Percentiles rank a stretch among this genome's conserved stretches.
phyloP scores from a whole-genome alignment of 2,888 invertebrate species.

The Idaea biselata region DNA sequence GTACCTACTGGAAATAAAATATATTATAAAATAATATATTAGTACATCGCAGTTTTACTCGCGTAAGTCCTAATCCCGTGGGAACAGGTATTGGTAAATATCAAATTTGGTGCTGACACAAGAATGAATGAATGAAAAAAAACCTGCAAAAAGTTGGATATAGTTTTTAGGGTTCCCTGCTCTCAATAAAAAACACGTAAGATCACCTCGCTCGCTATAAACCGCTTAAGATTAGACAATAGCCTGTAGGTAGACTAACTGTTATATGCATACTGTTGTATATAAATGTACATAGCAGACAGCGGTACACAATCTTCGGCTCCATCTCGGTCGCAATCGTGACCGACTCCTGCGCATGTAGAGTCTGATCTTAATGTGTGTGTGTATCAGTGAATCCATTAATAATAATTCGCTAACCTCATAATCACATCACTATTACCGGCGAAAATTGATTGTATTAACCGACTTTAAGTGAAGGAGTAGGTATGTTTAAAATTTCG shows the following conservation, averaged over 20 bases:
- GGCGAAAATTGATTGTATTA: too few relatives aligned
- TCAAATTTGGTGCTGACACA: too few relatives aligned
- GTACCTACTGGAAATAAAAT: too few relatives aligned
- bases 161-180: too few relatives aligned
- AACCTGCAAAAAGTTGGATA: too few relatives aligned
- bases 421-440: too few relatives aligned
- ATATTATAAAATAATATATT: not conserved
- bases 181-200: not conserved
- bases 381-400: slow-evolving; percentile 45
- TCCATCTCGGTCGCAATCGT: slow-evolving; percentile 74
- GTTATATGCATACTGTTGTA: not conserved
- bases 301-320: slow-evolving; percentile 66
- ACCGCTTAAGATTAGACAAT: slow-evolving; percentile 9
- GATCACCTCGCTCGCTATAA: not conserved
- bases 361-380: slow-evolving; percentile 38
- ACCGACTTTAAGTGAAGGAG: too few relatives aligned
- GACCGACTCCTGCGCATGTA: slow-evolving; percentile 63
- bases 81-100: too few relatives aligned
- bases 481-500: too few relatives aligned
- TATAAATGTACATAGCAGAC: slow-evolving; percentile 21
- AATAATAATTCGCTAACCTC: slow-evolving; percentile 3
- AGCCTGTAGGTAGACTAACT: slow-evolving; percentile 11
- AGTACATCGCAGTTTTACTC: not conserved
- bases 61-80: too few relatives aligned
- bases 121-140: too few relatives aligned